These are phyloP conservation scores for Discoglossus pictus DNA, from an alignment of 2,797 vertebrate species.

Conservation along the genomic window DNA sequence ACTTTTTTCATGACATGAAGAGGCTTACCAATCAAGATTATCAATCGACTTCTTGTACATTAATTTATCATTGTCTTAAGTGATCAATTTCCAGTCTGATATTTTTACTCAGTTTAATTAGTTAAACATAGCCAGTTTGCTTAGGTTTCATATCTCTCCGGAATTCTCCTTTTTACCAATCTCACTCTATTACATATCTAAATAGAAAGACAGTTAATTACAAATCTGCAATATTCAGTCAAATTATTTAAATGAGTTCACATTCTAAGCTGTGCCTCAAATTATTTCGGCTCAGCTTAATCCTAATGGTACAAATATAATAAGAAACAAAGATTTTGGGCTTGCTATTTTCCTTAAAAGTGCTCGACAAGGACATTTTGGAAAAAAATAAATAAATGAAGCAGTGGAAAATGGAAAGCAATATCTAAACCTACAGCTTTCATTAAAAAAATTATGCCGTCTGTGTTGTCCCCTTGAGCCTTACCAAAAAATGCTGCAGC, in stretches of 20 bases:
- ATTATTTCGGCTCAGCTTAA: conserved; percentile 10
- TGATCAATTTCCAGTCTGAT: too few relatives aligned
- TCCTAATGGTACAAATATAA: not conserved
- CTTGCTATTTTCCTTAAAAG: not conserved
- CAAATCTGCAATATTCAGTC: conserved; percentile 4
- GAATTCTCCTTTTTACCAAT: too few relatives aligned
- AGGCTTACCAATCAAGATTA: too few relatives aligned
- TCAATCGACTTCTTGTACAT: too few relatives aligned
- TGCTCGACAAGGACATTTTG: not conserved
- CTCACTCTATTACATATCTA: conserved; percentile 11
- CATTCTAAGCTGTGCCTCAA: not conserved
- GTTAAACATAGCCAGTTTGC: too few relatives aligned
- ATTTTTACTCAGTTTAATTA: too few relatives aligned
- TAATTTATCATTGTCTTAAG: too few relatives aligned
- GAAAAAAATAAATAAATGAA: conserved; percentile 1
- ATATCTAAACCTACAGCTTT: conserved; percentile 15
- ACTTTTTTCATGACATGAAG: too few relatives aligned
- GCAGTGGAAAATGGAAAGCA: conserved; percentile 8
- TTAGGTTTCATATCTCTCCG: too few relatives aligned
- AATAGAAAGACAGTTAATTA: not conserved
- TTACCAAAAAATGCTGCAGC: not conserved
- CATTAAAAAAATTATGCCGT: not conserved
- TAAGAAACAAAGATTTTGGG: not conserved
- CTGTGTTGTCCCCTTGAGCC: not conserved
- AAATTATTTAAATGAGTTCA: conserved; percentile 13